A percentile compares a stretch with the other conserved stretches of the same genome.
Evolutionary conservation across 2,797 vertebrate genomes (phyloP).

Genomic region (Scyliorhinus canicula): DNA sequence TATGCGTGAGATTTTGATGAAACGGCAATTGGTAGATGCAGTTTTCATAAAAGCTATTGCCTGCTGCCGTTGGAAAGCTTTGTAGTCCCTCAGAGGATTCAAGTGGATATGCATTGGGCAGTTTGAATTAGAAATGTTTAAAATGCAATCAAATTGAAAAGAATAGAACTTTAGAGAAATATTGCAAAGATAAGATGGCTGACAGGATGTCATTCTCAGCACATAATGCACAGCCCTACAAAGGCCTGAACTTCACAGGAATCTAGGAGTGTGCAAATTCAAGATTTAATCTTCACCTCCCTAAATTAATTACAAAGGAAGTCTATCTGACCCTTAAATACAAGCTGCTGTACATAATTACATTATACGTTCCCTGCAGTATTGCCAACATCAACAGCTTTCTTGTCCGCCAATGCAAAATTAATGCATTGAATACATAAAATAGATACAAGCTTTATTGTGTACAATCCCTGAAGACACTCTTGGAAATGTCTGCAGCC

Average conservation of each 20-base stretch:
- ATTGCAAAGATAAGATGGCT: not conserved
- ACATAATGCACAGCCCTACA: not conserved
- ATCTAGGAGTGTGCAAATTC: not conserved
- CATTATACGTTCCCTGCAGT: constrained; percentile 48
- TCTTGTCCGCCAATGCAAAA: constrained; percentile 26
- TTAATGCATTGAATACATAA: constrained; percentile 37
- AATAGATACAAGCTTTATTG: constrained; percentile 24
- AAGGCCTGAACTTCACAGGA: not conserved
- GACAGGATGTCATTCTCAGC: not conserved
- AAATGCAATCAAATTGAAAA: not conserved
- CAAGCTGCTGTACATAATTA: constrained; percentile 50
- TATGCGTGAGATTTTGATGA: not conserved
- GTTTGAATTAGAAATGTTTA: not conserved
- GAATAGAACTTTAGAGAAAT: not conserved
- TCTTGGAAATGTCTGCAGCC: constrained; percentile 19
- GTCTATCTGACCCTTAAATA: constrained; percentile 40
- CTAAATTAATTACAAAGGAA: constrained; percentile 31
- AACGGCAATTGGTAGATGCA: not conserved
- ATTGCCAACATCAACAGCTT: constrained; percentile 42
- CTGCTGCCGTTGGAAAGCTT: not conserved
- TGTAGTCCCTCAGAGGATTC: not conserved
- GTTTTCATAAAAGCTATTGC: not conserved
- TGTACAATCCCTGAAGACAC: constrained; percentile 20
- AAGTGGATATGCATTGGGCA: not conserved
- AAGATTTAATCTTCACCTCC: constrained; percentile 24